Evolutionary conservation across 2,797 vertebrate species (phyloP), one percentile per base, ranked within the genome.

Genomic region (Triplophysa bombifrons): DNA sequence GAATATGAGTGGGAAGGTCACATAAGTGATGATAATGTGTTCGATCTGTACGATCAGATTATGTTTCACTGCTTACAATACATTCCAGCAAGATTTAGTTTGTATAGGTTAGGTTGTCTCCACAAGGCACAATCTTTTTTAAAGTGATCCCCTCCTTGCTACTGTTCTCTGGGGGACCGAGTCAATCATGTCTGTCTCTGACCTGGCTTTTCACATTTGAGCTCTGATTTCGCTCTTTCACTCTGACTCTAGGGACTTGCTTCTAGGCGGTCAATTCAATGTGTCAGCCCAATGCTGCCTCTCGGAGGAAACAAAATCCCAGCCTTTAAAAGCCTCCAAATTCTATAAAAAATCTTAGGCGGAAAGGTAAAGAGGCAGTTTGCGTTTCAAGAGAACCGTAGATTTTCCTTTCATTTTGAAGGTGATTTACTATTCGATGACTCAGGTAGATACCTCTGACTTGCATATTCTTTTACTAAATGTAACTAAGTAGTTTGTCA

Each of bases 211-310:
- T 74, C 77, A 60, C 44, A 20, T 82, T 82, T 77, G 61, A 44
- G 66, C 77, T 41, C 50, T 80, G 27, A 73, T 76, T 65, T 41
- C 76, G 3, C 30, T 65, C 64, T 72, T 82, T 82, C 80, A 56
- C 44, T 50, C 19, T 14, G 44, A 72, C 85, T 81, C 82, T 34
- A 25, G 80, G 85, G 83, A 84, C 66, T 76, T 76, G 60, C 48
- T 68, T 64, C n/a, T 76, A 48, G 14, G 53, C 13, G 22, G 58
- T 63, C 69, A 78, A 80, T 78, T 84, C 81, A 72, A 51, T 79
- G 80, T 55, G 74, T 76, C 72, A 76, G 72, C 80, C 81, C 67
- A 78, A 76, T 73, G 38, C 68, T 1, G 68, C 34, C 56, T 68
- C 76, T 73, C 8, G 17, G 73, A 60, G 25, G 81, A 81, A 84